A percentile compares a stretch with the other conserved stretches of the same genome.
Conservation (phyloP, 1,140 invertebrate genomes). For the Leptopilina clavipes region DNA sequence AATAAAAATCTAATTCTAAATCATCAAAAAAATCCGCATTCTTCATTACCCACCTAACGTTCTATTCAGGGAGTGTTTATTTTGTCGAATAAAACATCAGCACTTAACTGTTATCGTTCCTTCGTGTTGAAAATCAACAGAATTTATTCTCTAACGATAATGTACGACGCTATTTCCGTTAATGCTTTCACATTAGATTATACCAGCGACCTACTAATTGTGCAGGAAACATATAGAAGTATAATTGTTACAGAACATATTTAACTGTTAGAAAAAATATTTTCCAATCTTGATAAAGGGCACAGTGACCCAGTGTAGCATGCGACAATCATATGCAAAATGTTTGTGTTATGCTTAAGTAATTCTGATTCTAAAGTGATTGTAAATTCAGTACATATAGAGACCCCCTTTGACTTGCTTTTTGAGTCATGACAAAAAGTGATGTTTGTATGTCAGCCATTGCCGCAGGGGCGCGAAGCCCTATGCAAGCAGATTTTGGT, state of each 20-base stretch:
- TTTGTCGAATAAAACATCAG: neutral
- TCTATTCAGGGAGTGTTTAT: too few species aligned
- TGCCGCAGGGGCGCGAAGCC: neutral
- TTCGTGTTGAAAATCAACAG: conserved; percentile 9
- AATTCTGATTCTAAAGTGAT: neutral
- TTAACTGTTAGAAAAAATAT: neutral
- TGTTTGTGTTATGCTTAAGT: neutral
- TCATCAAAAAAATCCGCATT: too few species aligned
- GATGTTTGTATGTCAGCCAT: neutral
- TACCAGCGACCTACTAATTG: neutral
- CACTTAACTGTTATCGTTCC: neutral
- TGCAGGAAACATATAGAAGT: neutral
- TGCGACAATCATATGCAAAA: neutral
- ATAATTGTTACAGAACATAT: neutral
- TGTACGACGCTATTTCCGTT: conserved; percentile 11
- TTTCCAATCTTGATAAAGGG: conserved; percentile 5
- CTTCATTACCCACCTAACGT: too few species aligned
- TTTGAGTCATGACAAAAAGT: neutral
- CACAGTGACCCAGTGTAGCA: conserved; percentile 5
- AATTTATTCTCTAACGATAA: neutral
- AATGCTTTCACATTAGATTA: neutral
- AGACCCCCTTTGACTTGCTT: neutral
- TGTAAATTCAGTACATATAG: neutral
- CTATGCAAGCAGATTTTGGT: conserved; percentile 1
- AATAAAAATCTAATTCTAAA: too few species aligned